Evolutionary conservation across 1,140 invertebrate genomes (phyloP), one percentile per base, ranked within the genome.

Genomic region (Phenacoccus solenopsis): DNA sequence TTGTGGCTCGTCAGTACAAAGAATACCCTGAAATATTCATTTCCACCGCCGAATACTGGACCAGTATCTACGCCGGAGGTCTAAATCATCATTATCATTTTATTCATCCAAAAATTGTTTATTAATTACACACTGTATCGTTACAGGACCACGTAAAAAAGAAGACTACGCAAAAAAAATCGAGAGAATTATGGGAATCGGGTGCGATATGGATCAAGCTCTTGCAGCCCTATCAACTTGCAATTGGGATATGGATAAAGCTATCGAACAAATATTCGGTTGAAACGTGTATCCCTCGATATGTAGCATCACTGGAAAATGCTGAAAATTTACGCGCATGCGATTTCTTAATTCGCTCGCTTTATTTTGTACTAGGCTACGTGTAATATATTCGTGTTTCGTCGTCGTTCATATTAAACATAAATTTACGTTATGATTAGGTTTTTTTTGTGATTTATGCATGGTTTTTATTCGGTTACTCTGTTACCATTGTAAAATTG

Each of bases 1-100:
- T 98, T n/a, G 96, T 98, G 16, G 96, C 96, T 38, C 90, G 88
- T 78, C 96, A 98, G 79, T 98, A 89, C 78, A 95, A 94, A 83
- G 91, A 94, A 75, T 87, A 93, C 77, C 84, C 84, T 67, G 85
- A 88, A 73, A 87, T 96, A 78, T 98, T 96, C 80, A 81, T 84
- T 72, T 82, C 88, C 76, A 98, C 96, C 68, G 96, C 96, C 38
- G 85, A 84, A 76, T 93, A 96, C 82, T 98, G 98, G 98, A 93
- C 96, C 71, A 88, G 89, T 77, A 84, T 89, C 20, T 99, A 98
- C 83, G 98, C 96, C 28, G 16, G 38, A 9, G 38, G 20, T 32
- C 5, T 13, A 32, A 32, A 32, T n/a, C n/a, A n/a, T n/a, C n/a
- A n/a, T n/a, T n/a, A n/a, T n/a, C n/a, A 70, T 69, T 73, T 71